phyloP scores from a whole-genome alignment of 2,113 vertebrate genomes.

The Narcine bancroftii region DNA sequence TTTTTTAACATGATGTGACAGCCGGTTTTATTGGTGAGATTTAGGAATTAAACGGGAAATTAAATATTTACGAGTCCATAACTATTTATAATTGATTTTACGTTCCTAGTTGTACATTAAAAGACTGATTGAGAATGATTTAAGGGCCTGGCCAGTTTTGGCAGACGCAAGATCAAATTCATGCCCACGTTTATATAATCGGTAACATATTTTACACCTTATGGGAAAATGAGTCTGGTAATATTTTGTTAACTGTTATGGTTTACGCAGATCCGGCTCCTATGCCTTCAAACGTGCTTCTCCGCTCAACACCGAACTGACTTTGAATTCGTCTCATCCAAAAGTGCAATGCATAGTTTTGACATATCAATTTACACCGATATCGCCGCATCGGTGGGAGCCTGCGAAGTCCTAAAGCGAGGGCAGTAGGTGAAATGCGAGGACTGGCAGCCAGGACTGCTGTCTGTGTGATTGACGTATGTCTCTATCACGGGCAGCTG shows the following conservation, averaged over 20 bases:
- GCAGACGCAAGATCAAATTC: too few relatives aligned
- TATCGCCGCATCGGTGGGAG: slow-evolving; percentile 34
- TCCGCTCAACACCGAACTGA: slow-evolving; percentile 29
- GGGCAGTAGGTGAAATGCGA: slow-evolving; percentile 40
- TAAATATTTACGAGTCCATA: background rate
- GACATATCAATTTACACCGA: slow-evolving; percentile 41
- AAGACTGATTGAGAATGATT: background rate
- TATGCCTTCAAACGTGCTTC: background rate
- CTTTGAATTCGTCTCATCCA: slow-evolving; percentile 39
- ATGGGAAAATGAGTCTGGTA: background rate
- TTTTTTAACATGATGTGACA: background rate
- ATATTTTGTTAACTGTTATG: background rate
- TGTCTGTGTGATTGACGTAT: slow-evolving; percentile 42
- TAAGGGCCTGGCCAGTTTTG: too few relatives aligned
- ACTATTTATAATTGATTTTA: background rate
- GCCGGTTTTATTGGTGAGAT: background rate
- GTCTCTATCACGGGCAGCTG: slow-evolving; percentile 40
- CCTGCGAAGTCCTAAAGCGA: background rate
- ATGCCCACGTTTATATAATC: too few relatives aligned
- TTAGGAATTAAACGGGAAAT: too few relatives aligned
- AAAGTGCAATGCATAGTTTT: slow-evolving; percentile 34
- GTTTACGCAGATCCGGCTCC: background rate
- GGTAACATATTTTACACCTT: background rate
- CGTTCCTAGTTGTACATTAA: background rate
- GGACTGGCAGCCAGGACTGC: slow-evolving; percentile 37